These are phyloP conservation scores for Campaea margaritaria DNA, from an alignment of 2,888 invertebrate species.

Conservation along the genomic window DNA sequence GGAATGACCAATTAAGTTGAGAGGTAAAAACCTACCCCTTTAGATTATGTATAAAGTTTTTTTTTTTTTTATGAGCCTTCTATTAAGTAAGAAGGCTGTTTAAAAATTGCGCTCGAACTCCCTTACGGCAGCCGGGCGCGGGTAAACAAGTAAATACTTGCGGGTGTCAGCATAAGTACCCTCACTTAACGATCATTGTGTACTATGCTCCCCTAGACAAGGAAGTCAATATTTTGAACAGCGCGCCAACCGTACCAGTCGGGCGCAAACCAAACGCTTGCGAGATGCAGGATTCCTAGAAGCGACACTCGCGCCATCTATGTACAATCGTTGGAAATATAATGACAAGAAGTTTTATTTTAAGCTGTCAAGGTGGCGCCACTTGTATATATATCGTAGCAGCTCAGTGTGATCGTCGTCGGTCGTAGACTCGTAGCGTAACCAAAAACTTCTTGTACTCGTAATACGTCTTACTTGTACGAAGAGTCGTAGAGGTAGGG, in stretches of 20 bases:
- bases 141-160: conserved; percentile 67
- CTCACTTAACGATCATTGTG: conserved; percentile 95
- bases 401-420: no score
- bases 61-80: conserved; percentile 54
- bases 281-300: conserved; percentile 40
- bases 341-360: background rate
- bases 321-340: background rate
- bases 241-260: background rate
- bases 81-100: conserved; percentile 89
- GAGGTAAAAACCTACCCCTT: no score
- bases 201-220: conserved; percentile 96
- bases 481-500: no score
- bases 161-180: conserved; percentile 93
- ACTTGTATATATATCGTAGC: no score
- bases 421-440: no score
- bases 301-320: conserved; percentile 21
- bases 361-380: no score
- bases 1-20: no score
- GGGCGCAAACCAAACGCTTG: conserved; percentile 44
- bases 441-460: no score
- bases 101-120: conserved; percentile 92
- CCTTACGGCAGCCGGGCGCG: conserved; percentile 85
- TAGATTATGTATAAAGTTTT: no score
- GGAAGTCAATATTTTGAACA: conserved; percentile 79
- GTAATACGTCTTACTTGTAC: no score